phyloP scores from a whole-genome alignment of 1,140 invertebrate species.

The Macrobrachium nipponense region DNA sequence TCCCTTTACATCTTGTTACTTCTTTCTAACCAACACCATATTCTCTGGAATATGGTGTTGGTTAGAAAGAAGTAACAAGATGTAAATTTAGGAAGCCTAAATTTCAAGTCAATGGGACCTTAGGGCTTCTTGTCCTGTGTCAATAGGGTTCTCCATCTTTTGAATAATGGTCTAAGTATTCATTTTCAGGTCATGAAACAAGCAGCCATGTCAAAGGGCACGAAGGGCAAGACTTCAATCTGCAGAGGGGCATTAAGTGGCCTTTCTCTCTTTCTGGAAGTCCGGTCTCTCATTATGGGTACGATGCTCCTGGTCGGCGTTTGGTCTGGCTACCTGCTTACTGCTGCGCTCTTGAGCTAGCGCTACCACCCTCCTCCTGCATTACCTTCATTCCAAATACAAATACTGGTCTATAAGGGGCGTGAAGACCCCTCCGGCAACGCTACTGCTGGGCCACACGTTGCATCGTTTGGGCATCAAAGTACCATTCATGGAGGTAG shows the following conservation, averaged over 20 bases:
- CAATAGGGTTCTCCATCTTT: too few relatives aligned
- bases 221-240: not conserved
- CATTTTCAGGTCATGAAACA: too few relatives aligned
- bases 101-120: too few relatives aligned
- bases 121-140: too few relatives aligned
- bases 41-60: too few relatives aligned
- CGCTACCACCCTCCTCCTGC: not conserved
- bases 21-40: too few relatives aligned
- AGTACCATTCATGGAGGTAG: constrained; percentile 42
- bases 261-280: not conserved
- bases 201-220: not conserved
- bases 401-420: constrained; percentile 41
- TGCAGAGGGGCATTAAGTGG: too few relatives aligned
- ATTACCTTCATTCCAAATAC: constrained; percentile 20
- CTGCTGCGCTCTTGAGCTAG: constrained; percentile 11
- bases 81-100: too few relatives aligned
- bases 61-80: too few relatives aligned
- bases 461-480: constrained; percentile 42
- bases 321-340: constrained; percentile 5
- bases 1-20: too few relatives aligned
- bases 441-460: constrained; percentile 49
- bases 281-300: not conserved
- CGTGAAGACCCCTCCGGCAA: constrained; percentile 34
- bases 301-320: not conserved
- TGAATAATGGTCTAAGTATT: too few relatives aligned